phyloP scores from a whole-genome alignment of 2,888 invertebrate genomes.

The Papilio elwesi region DNA sequence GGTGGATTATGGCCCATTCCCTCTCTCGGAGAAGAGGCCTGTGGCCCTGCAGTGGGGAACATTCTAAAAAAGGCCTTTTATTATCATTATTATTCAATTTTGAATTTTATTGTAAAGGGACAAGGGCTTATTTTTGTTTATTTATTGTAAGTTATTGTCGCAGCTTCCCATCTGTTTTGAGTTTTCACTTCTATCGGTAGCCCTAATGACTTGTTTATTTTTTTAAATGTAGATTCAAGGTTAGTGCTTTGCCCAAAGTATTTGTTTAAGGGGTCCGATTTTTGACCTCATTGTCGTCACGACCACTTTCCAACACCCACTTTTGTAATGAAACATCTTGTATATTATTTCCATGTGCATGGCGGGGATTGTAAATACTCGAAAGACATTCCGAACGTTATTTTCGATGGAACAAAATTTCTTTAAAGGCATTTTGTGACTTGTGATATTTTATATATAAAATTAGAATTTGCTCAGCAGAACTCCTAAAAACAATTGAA shows the following conservation, averaged over 20 bases:
- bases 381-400: not conserved
- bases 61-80: no score
- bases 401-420: not conserved
- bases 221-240: not conserved
- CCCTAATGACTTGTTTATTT: not conserved
- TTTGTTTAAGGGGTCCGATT: not conserved
- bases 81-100: no score
- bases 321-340: not conserved
- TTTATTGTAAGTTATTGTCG: no score
- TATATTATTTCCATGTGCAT: not conserved
- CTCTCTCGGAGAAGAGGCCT: no score
- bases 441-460: not conserved
- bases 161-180: no score
- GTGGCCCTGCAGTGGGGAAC: no score
- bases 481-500: not conserved
- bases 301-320: not conserved
- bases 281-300: not conserved
- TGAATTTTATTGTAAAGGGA: no score
- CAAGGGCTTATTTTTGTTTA: no score
- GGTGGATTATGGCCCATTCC: no score
- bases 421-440: constrained; percentile 13
- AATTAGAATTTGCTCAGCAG: not conserved
- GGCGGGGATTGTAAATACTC: not conserved
- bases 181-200: no score
- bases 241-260: not conserved